Conservation (phyloP, 1,140 invertebrate genomes). For the Andricus grossulariae region DNA sequence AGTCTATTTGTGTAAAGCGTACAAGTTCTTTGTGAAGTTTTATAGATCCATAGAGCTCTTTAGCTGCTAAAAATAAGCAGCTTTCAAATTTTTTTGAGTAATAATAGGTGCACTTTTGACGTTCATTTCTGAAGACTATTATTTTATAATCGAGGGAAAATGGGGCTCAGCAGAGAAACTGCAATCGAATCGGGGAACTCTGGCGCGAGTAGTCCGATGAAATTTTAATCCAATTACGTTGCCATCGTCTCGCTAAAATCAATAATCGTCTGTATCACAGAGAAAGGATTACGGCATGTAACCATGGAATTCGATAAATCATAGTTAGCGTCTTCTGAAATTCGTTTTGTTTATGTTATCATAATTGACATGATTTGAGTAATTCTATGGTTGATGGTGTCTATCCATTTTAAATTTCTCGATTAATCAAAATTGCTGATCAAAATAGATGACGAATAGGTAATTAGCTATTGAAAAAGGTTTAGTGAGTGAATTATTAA, state of each 20-base stretch:
- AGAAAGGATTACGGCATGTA: not conserved
- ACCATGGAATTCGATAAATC: constrained; percentile 1
- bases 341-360: not conserved
- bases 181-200: constrained; percentile 39
- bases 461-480: too few relatives aligned
- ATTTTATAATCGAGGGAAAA: not conserved
- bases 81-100: too few relatives aligned
- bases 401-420: not conserved
- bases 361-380: not conserved
- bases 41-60: too few relatives aligned
- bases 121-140: not conserved
- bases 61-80: too few relatives aligned
- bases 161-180: not conserved
- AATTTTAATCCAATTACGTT: constrained; percentile 48
- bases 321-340: constrained; percentile 10
- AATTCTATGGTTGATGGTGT: not conserved
- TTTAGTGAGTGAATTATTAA: too few relatives aligned
- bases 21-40: not conserved
- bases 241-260: constrained; percentile 41
- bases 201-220: constrained; percentile 43
- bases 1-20: not conserved
- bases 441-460: too few relatives aligned
- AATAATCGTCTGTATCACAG: constrained; percentile 37
- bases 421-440: too few relatives aligned
- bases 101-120: too few relatives aligned